Evolutionary conservation across 2,888 invertebrate genomes (phyloP), one percentile per base, ranked within the genome.

Genomic region (Thera obeliscata): DNA sequence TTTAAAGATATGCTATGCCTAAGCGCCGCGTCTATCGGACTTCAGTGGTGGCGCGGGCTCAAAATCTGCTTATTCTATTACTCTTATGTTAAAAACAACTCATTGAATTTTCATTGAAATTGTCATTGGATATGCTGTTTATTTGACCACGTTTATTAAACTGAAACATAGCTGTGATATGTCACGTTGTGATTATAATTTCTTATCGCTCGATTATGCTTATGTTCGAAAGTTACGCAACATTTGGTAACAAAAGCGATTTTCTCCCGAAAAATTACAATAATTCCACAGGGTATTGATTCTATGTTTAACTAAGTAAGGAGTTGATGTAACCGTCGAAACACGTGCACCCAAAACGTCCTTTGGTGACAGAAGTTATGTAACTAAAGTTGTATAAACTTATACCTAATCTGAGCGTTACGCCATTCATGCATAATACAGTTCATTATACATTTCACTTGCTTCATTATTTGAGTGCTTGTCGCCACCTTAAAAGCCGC

Each of bases 301-400:
- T 49, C 55, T 50, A 55, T 61, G 61, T 56, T 56, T 66, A 64
- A 61, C 48, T 66, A 63, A 46, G 41, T 46, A 46, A 67, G 60
- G 60, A 55, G 50, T 59, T 67, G 60, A 56, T 48, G 59, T 57
- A 57, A 55, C 80, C 78, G 11, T 56, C 49, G 43, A 80, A 83
- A 56, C 67, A 80, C 79, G 77, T 79, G 83, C 81, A 86, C 83
- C 83, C 81, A 82, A 71, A 74, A 71, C 78, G 83, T 80, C 81
- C 81, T 78, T 76, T 69, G 65, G 64, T 72, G 71, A 67, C 49
- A 67, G 68, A 63, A 66, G 72, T 78, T 84, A 80, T 79, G 76
- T 73, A 81, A 78, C 66, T 60, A 72, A 70, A 78, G 72, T 70
- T 78, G 77, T 76, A 75, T 60, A 72, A 78, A 71, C 73, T 74